These are phyloP conservation scores for Ictidomys tridecemlineatus DNA, from an alignment of 2,113 vertebrate genomes.

Conservation along the genomic window DNA sequence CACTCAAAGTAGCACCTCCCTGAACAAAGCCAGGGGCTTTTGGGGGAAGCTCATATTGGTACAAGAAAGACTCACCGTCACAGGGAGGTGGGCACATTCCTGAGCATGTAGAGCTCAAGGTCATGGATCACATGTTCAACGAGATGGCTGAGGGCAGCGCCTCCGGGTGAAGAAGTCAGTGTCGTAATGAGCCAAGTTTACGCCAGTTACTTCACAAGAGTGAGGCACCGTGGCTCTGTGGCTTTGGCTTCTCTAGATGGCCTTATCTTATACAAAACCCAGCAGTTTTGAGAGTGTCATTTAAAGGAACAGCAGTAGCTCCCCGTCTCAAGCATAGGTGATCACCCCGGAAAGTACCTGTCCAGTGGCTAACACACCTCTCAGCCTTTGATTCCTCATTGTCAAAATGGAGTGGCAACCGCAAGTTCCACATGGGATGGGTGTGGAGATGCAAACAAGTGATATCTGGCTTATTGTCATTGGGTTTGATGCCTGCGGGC, in stretches of 20 bases:
- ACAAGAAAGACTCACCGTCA: background rate
- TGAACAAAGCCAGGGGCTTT: background rate
- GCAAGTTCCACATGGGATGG: background rate
- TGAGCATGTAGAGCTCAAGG: background rate
- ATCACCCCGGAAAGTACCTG: background rate
- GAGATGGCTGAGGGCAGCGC: too few relatives aligned
- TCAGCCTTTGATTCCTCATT: background rate
- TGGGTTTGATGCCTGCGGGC: too few relatives aligned
- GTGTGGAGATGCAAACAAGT: too few relatives aligned
- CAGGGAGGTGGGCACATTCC: background rate
- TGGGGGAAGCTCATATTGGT: background rate
- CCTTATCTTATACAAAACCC: background rate
- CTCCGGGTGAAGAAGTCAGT: background rate
- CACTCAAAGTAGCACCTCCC: background rate
- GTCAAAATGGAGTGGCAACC: background rate
- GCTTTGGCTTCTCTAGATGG: background rate
- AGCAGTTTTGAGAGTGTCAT: background rate
- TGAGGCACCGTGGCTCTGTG: background rate
- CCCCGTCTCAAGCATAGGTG: too few relatives aligned
- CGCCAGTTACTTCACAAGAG: background rate
- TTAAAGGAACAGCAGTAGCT: background rate
- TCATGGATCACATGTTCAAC: background rate
- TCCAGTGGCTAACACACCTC: too few relatives aligned
- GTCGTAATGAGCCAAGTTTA: background rate
- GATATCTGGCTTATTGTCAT: fast-evolving